A percentile compares a stretch with the other conserved stretches of the same genome.
These are phyloP conservation scores for Entomyzon cyanotis DNA, from an alignment of 2,113 vertebrate genomes.

Conservation along the genomic window DNA sequence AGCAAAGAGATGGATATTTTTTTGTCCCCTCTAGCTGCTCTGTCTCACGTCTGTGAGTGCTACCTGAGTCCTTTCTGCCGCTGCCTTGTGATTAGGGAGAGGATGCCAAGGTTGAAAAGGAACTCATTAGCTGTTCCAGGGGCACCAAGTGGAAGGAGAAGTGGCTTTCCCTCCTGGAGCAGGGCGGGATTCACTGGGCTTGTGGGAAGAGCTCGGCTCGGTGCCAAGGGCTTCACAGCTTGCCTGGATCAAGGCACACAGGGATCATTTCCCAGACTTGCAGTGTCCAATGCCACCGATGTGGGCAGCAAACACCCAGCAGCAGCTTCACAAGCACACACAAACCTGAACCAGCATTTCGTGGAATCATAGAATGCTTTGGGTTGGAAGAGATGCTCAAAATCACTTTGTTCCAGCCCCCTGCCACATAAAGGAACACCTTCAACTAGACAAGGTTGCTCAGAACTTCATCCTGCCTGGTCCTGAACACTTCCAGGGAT, in stretches of 20 bases:
- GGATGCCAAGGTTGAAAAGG: background rate
- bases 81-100: background rate
- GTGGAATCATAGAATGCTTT: background rate
- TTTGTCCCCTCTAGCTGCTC: background rate
- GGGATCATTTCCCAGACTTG: background rate
- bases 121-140: background rate
- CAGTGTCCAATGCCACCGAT: accelerated
- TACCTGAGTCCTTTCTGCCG: background rate
- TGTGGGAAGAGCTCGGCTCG: background rate
- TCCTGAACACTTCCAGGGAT: background rate
- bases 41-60: accelerated
- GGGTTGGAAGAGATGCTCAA: background rate
- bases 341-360: background rate
- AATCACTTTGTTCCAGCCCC: background rate
- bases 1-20: background rate
- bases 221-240: background rate
- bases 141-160: background rate
- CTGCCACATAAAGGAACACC: background rate
- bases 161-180: background rate
- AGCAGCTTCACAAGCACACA: background rate
- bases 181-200: accelerated
- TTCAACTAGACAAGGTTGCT: background rate
- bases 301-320: background rate
- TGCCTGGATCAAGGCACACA: background rate
- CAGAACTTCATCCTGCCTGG: background rate